Conservation (phyloP, 2,113 vertebrate species). For the Maccullochella peelii region DNA sequence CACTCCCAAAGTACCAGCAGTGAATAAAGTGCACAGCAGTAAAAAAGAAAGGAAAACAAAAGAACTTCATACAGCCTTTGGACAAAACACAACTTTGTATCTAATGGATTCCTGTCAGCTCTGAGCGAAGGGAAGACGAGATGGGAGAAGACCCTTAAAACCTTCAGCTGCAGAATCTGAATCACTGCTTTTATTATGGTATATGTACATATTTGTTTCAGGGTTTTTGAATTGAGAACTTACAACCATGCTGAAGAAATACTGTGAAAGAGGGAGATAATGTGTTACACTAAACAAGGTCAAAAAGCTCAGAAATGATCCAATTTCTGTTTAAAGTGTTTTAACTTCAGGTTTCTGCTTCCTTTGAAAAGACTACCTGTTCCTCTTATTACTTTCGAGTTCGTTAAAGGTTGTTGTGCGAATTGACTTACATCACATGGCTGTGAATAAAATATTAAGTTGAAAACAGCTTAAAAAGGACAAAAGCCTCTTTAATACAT, state of each 20-base stretch:
- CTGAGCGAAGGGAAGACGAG: background rate
- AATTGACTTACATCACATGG: background rate
- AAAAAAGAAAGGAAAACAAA: constrained; percentile 4
- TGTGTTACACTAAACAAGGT: background rate
- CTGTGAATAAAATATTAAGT: background rate
- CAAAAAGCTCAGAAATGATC: background rate
- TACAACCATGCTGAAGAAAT: background rate
- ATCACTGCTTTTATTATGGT: background rate
- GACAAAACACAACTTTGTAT: constrained; percentile 1
- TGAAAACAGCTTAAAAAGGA: background rate
- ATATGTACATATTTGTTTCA: background rate
- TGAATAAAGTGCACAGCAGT: background rate
- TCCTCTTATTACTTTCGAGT: background rate
- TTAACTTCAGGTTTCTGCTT: no score
- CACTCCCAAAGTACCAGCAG: constrained; percentile 8
- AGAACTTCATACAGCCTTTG: constrained; percentile 1
- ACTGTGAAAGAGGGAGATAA: background rate
- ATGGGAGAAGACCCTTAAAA: background rate
- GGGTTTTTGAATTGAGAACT: constrained; percentile 5
- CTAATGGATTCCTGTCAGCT: constrained; percentile 26
- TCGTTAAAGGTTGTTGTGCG: background rate
- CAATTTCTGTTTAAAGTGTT: constrained; percentile 11
- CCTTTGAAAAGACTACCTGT: no score
- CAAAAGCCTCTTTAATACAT: background rate
- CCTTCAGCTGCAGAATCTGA: background rate